These are phyloP conservation scores for Steinernema scapterisci DNA, from an alignment of 2,888 invertebrate genomes.

Conservation along the genomic window DNA sequence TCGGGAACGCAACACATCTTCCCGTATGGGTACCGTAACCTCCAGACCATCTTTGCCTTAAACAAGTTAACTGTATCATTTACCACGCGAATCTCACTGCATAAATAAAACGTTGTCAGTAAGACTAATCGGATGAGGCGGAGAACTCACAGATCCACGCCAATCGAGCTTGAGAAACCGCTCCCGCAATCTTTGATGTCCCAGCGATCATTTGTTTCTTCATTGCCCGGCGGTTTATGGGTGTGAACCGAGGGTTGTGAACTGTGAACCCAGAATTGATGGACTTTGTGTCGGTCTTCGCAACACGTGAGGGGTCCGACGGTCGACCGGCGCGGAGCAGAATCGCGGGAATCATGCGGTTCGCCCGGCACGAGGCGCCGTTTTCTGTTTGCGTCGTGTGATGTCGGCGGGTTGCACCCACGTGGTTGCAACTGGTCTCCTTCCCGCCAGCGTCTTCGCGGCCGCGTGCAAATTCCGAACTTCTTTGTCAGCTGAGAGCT, in stretches of 20 bases:
- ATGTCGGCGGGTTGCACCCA: neutral
- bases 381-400: conserved; percentile 1
- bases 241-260: too few relatives aligned
- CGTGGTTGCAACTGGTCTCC: conserved; percentile 8
- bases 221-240: neutral
- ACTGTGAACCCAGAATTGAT: neutral
- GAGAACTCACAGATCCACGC: too few relatives aligned
- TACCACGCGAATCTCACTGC: too few relatives aligned
- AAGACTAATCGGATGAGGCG: too few relatives aligned
- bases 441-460: neutral
- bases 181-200: neutral
- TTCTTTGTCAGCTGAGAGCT: neutral
- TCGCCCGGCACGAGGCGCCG: neutral
- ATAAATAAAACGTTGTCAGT: too few relatives aligned
- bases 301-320: too few relatives aligned
- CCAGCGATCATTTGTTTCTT: neutral
- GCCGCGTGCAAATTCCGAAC: neutral
- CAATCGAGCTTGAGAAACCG: neutral
- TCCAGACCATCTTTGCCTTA: too few relatives aligned
- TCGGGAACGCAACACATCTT: too few relatives aligned
- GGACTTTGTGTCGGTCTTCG: neutral
- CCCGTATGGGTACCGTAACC: too few relatives aligned
- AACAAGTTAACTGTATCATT: too few relatives aligned
- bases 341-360: too few relatives aligned
- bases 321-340: too few relatives aligned